Percentiles rank a stretch among this genome's conserved stretches.
These are phyloP conservation scores for Coenonympha glycerion DNA, from an alignment of 2,888 invertebrate species.

Conservation along the genomic window DNA sequence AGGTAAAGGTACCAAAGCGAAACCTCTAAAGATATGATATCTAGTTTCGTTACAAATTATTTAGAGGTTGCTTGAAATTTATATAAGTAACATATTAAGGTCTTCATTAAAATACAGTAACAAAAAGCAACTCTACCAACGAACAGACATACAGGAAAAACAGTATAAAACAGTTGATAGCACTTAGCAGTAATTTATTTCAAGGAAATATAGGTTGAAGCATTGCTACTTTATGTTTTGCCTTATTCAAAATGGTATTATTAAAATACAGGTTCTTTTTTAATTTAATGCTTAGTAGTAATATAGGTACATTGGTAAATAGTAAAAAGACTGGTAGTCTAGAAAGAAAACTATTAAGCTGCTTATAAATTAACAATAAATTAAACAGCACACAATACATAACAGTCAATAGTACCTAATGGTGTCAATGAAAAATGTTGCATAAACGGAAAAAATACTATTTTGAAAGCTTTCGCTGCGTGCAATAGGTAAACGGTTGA, in stretches of 20 bases:
- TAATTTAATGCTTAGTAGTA: too few species aligned
- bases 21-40: constrained; percentile 40
- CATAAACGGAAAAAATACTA: too few species aligned
- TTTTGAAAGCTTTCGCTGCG: too few species aligned
- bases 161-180: constrained; percentile 23
- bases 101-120: constrained; percentile 63
- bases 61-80: constrained; percentile 63
- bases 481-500: too few species aligned
- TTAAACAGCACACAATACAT: too few species aligned
- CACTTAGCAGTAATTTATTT: constrained; percentile 43
- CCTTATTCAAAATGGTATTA: constrained; percentile 1
- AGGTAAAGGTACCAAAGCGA: background rate
- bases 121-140: constrained; percentile 42
- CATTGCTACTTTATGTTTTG: constrained; percentile 28
- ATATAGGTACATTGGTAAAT: too few species aligned
- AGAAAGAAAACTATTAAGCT: too few species aligned
- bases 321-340: too few species aligned
- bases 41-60: constrained; percentile 64
- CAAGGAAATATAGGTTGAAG: constrained; percentile 32
- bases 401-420: too few species aligned
- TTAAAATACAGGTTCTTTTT: too few species aligned
- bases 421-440: too few species aligned
- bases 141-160: constrained; percentile 4
- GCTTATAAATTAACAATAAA: too few species aligned
- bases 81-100: constrained; percentile 35